Base-by-base conservation (phyloP, 2,113 vertebrate species). In the Malaclemys terrapin region DNA sequence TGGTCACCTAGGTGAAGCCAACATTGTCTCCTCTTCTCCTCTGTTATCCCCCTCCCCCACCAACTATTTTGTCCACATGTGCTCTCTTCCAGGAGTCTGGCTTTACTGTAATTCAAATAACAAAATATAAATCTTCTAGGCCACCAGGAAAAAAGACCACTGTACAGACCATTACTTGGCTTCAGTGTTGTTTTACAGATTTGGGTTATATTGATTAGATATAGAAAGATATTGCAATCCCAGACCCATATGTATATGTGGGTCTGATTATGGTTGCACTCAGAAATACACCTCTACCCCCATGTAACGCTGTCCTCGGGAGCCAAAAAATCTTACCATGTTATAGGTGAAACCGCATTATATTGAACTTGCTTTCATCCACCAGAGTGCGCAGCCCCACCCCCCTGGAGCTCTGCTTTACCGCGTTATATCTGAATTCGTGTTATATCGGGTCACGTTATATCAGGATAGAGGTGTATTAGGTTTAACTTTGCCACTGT, bases 61-160 rank as follows among this genome's bases (percentile, higher is more conserved):
- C 6, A 6, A 54, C 1, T 78, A 16, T 27, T 78, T 47, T 47
- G 75, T 78, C 72, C 38, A 78, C 45, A 78, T 2, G 3, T 78
- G 24, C 24, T 13, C 38, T 62, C 29, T 76, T 94, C 9, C 29
- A 57, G 3, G n/a, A 57, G 4, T 1, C 84, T 76, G 86, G 53
- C 35, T 45, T 50, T 0, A 17, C 90, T 94, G 42, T 54, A 25
- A 42, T n/a, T 75, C 38, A 42, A 22, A 42, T 75, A 75, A 75
- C 9, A 75, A 45, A 42, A 42, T 3, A 17, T 2, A 49, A 62
- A 16, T 19, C 59, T 1, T 56, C 35, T 1, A 12, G 17, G 8
- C 2, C 38, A 81, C 13, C 2, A 31, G 45, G 35, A 25, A 75
- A 42, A 1, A 1, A 62, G 10, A 35, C 7, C 8, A 2, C 49